A percentile compares a stretch with the other conserved stretches of the same genome.
Conservation (phyloP, 1,140 invertebrate species). For the Drosophila leontia region DNA sequence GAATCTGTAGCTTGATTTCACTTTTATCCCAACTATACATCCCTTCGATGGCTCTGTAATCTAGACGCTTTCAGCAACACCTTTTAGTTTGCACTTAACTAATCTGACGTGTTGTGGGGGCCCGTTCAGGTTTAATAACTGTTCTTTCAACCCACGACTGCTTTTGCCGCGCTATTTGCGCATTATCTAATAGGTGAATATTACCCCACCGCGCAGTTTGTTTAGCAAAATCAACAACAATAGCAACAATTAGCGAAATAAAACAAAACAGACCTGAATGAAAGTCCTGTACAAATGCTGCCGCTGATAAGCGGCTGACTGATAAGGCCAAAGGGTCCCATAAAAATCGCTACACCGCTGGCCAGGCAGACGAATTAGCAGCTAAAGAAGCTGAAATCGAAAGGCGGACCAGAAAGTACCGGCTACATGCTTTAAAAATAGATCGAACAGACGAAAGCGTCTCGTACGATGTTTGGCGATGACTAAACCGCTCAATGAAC, state of each 20-base stretch:
- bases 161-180: constrained; percentile 19
- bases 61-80: background rate
- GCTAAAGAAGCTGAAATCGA: constrained; percentile 16
- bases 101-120: background rate
- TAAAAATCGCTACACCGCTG: constrained; percentile 17
- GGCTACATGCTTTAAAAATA: constrained; percentile 47
- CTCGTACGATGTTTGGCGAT: constrained; percentile 47
- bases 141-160: constrained; percentile 10
- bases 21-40: background rate
- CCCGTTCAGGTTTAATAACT: constrained; percentile 17
- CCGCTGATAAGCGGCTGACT: constrained; percentile 48
- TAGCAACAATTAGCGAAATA: constrained; percentile 22
- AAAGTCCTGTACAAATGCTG: constrained; percentile 37
- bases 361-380: constrained; percentile 17
- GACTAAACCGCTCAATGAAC: constrained; percentile 56
- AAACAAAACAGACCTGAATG: constrained; percentile 55
- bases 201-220: constrained; percentile 29
- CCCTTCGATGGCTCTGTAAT: background rate
- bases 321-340: constrained; percentile 39
- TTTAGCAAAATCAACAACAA: constrained; percentile 13
- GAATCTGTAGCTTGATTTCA: background rate
- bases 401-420: constrained; percentile 17
- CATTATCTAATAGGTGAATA: constrained; percentile 29
- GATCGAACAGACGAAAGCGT: constrained; percentile 29
- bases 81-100: constrained; percentile 6